Evolutionary conservation across 2,113 vertebrate genomes (phyloP).

Genomic region (Epinephelus lanceolatus): DNA sequence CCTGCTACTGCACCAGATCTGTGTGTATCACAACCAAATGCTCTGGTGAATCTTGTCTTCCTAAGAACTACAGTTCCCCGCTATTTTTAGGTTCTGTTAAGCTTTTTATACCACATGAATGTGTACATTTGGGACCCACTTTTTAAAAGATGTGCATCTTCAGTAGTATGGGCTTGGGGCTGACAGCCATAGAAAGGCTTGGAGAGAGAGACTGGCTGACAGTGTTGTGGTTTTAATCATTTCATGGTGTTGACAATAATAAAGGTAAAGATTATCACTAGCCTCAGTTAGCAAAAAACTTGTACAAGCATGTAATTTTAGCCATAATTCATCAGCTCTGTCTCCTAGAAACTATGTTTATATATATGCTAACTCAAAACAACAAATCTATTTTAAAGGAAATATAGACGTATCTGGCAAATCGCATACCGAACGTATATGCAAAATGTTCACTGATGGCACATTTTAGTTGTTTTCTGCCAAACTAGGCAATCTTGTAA

Average conservation of each 20-base stretch:
- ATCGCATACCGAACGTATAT: too few relatives aligned
- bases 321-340: not conserved
- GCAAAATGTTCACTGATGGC: too few relatives aligned
- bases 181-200: not conserved
- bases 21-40: not conserved
- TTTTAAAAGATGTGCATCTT: not conserved
- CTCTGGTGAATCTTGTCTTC: not conserved
- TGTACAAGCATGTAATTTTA: not conserved
- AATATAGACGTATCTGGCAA: too few relatives aligned
- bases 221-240: not conserved
- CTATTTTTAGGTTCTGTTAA: not conserved
- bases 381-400: too few relatives aligned
- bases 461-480: too few relatives aligned
- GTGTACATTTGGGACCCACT: not conserved
- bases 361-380: too few relatives aligned
- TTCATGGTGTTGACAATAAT: not conserved
- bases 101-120: not conserved
- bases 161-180: not conserved
- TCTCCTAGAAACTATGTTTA: too few relatives aligned
- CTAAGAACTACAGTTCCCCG: not conserved
- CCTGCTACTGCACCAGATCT: not conserved
- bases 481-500: too few relatives aligned
- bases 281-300: not conserved
- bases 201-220: not conserved
- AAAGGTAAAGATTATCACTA: not conserved